Conservation (phyloP, 2,113 vertebrate species). For the Pseudopipra pipra region DNA sequence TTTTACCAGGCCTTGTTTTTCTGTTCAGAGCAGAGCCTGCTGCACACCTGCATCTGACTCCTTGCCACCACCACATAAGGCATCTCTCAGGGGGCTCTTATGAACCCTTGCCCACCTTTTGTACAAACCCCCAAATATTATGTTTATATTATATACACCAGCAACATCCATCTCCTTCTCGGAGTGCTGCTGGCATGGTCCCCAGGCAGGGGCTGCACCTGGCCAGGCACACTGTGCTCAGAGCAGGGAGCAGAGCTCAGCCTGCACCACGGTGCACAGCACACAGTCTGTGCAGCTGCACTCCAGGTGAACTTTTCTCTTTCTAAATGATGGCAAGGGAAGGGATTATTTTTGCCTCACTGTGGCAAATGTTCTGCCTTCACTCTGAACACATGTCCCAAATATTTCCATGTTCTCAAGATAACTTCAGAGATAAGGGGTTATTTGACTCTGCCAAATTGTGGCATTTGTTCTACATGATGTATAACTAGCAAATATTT, state of each 20-base stretch:
- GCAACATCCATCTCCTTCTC: background rate
- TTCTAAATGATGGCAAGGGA: background rate
- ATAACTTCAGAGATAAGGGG: constrained; percentile 39
- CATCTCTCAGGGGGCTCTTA: background rate
- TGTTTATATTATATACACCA: fast-evolving
- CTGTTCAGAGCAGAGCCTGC: background rate
- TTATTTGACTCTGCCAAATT: background rate
- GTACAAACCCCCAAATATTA: background rate
- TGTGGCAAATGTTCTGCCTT: background rate
- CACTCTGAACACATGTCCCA: background rate
- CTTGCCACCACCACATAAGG: fast-evolving
- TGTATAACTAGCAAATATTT: constrained; percentile 48
- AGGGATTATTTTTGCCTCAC: background rate
- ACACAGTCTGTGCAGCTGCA: background rate
- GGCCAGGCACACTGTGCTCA: background rate
- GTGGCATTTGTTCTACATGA: background rate
- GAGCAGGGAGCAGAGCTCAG: background rate
- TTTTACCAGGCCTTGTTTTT: background rate
- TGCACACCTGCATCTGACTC: background rate
- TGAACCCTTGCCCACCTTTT: background rate
- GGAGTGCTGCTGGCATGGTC: fast-evolving
- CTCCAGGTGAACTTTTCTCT: background rate
- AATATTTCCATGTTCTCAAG: constrained; percentile 49
- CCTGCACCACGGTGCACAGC: fast-evolving
- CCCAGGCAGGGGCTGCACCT: background rate